Evolutionary conservation across 2,113 vertebrate species (phyloP).

Genomic region (Rhinoderma darwinii): DNA sequence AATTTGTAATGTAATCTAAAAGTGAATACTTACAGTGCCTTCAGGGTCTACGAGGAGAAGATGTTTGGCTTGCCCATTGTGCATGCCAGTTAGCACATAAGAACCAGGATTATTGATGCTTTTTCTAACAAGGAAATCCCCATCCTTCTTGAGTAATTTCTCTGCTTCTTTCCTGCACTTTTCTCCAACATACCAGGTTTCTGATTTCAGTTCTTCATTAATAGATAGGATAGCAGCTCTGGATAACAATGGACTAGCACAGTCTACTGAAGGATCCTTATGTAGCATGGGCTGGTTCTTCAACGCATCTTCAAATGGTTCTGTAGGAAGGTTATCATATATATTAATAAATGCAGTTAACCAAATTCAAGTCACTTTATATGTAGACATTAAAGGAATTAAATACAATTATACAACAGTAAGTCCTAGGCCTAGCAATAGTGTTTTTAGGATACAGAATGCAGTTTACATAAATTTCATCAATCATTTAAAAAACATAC

Average conservation of each 20-base stretch:
- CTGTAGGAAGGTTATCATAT: constrained; percentile 68
- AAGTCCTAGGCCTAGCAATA: too few relatives aligned
- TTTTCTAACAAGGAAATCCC: constrained; percentile 95
- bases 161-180: constrained; percentile 95
- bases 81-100: constrained; percentile 94
- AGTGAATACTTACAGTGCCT: constrained; percentile 83
- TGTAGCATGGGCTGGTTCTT: constrained; percentile 78
- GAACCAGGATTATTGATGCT: constrained; percentile 93
- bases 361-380: too few relatives aligned
- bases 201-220: constrained; percentile 82
- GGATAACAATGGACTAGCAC: constrained; percentile 83
- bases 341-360: too few relatives aligned
- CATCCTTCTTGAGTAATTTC: constrained; percentile 85
- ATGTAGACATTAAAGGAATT: too few relatives aligned
- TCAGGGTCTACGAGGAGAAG: constrained; percentile 94
- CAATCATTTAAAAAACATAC: too few relatives aligned
- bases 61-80: constrained; percentile 91
- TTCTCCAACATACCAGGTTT: constrained; percentile 91
- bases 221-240: constrained; percentile 73
- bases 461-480: too few relatives aligned
- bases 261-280: constrained; percentile 81
- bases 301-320: constrained; percentile 95
- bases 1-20: background rate
- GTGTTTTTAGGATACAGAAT: too few relatives aligned
- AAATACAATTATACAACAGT: too few relatives aligned